A percentile compares a stretch with the other conserved stretches of the same genome.
Conservation (phyloP, 2,888 invertebrate species). For the Drosophila prostipennis region DNA sequence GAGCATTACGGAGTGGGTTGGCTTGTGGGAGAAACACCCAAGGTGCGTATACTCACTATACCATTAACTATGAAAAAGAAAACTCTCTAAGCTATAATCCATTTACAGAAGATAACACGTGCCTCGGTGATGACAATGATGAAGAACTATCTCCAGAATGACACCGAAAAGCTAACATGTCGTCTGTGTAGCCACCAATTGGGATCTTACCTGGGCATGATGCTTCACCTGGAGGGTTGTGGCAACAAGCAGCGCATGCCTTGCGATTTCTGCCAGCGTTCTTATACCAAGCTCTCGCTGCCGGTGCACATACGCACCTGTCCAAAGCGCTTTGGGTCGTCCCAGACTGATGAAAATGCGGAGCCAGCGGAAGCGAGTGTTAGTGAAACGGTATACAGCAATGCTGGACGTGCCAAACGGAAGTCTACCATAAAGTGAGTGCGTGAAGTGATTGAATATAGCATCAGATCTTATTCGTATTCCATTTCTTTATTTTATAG, state of each 20-base stretch:
- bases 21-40: slow-evolving; percentile 61
- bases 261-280: slow-evolving; percentile 71
- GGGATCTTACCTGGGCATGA: slow-evolving; percentile 75
- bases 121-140: slow-evolving; percentile 57
- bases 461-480: no score
- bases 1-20: slow-evolving; percentile 83
- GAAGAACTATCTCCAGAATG: slow-evolving; percentile 57
- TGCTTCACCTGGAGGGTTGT: slow-evolving; percentile 79
- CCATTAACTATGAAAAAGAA: neutral
- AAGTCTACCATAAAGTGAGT: slow-evolving; percentile 78
- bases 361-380: neutral
- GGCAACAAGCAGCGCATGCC: slow-evolving; percentile 61
- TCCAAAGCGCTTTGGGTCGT: slow-evolving; percentile 3
- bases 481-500: slow-evolving; percentile 38
- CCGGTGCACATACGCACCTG: slow-evolving; percentile 69
- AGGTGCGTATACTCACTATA: slow-evolving; percentile 63
- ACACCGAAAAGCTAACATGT: slow-evolving; percentile 65
- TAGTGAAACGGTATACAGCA: slow-evolving; percentile 57
- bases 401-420: slow-evolving; percentile 80
- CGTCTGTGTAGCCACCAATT: slow-evolving; percentile 74
- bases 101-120: slow-evolving; percentile 62
- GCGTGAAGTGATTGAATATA: no score
- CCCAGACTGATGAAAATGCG: neutral
- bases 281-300: slow-evolving; percentile 57
- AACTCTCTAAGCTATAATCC: neutral